Evolutionary conservation across 2,113 vertebrate species (phyloP).

Genomic region (Myotis davidii): DNA sequence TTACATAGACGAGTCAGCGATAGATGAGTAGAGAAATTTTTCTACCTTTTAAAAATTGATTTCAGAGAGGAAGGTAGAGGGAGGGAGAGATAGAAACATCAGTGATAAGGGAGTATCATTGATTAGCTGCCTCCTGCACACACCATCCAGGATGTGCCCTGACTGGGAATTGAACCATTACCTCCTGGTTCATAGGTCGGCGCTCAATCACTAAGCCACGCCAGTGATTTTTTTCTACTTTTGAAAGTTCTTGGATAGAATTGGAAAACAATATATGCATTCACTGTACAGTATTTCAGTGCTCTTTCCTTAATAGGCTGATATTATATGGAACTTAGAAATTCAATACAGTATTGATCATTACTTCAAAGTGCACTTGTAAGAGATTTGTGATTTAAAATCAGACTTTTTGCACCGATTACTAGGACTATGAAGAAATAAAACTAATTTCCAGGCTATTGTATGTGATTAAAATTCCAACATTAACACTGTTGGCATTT

Average conservation of each 20-base stretch:
- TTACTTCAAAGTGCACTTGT: background rate
- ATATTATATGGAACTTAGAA: background rate
- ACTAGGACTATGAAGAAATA: background rate
- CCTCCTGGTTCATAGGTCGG: no score
- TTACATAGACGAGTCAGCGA: background rate
- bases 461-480: background rate
- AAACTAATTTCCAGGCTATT: background rate
- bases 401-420: background rate
- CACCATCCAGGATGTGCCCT: no score
- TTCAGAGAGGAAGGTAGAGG: no score
- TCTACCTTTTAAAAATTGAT: background rate
- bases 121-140: no score
- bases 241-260: background rate
- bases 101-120: no score
- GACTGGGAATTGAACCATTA: no score
- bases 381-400: background rate
- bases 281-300: background rate
- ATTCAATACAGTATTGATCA: background rate
- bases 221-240: background rate
- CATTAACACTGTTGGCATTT: background rate
- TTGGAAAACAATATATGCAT: background rate
- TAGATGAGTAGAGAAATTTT: background rate
- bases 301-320: background rate
- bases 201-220: no score
- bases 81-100: no score